Evolutionary conservation across 2,113 vertebrate species (phyloP), one percentile per base, ranked within the genome.

Genomic region (Trogon surrucura): DNA sequence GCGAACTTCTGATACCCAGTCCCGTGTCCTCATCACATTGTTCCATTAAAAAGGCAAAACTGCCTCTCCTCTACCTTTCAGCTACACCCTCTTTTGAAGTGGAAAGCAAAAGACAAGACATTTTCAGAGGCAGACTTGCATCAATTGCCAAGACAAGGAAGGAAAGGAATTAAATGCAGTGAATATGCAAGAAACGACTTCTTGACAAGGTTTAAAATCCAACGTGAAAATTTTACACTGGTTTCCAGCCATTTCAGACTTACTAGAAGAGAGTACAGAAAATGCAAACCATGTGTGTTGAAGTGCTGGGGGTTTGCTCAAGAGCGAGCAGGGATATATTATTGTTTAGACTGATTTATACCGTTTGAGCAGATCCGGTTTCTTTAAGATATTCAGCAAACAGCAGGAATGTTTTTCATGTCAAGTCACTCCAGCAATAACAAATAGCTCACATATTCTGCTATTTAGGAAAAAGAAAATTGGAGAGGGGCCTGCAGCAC

Each of bases 341-440:
- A 82, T 85, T 94, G 80, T 94, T 97, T 91, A 97, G 82, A 92
- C 93, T 95, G 88, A 94, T 83, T 83, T 85, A 97, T 91, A 86
- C 83, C 44, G 16, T 97, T 85, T 84, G 73, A 95, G 85, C 80
- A 79, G 77, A 95, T 94, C 79, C 71, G 80, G 88, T 95, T 96
- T 96, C 96, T 96, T 93, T 89, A 95, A 95, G 79, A 88, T 80
- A 93, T 93, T 96, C 62, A 95, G 88, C 91, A 96, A 96, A 95
- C 75, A 84, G 74, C 80, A 94, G 90, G 92, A 67, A 96, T 93
- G 86, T 85, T 94, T 97, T 91, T 85, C 79, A 89, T 80, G 83
- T 89, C 94, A 92, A 94, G 77, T 91, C 67, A 92, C 89, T 94
- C 89, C 84, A 96, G 91, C 66, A 96, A 88, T 84, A 97, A 95